Evolutionary conservation across 1,140 invertebrate species (phyloP), one percentile per base, ranked within the genome.

Genomic region (Panagrolaimus sp.): DNA sequence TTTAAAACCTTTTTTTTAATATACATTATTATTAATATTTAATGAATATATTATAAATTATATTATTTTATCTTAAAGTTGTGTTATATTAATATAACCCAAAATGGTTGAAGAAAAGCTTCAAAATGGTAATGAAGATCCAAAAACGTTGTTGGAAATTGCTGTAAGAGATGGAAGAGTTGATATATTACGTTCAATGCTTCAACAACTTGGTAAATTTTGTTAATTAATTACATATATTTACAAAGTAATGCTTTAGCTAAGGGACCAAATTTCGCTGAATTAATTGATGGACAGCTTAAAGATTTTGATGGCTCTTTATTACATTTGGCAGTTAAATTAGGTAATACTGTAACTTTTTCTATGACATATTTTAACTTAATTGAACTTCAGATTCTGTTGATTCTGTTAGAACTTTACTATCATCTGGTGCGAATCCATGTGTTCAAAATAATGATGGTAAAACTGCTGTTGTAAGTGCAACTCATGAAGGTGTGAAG

Each of bases 141-240:
- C 51, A 2, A 20, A 27, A 20, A 20, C 20, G 27, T 16, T 57
- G 8, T 57, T 57, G n/a, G 20, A 57, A 25, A 27, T 57, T 23
- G 51, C 51, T 27, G 51, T 57, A 20, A 20, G 51, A 20, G 70
- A 72, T 38, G 72, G 72, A 16, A 27, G 72, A 9, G 70, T 74
- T 31, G 72, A 74, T 62, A 69, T 74, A 5, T 46, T 74, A 8
- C 66, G 70, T 47, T 72, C 70, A 8, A 74, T 74, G 47, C 65
- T 74, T 16, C 46, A 71, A 13, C 66, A 74, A 53, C 63, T 74
- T 20, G 66, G 72, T 74, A 16, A 20, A 70, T 67, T 45, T 65
- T 27, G 20, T 13, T 11, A 25, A 5, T 20, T 57, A 57, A 13
- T 31, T 63, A 47, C 13, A 47, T 16, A 25, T 63, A n/a, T 25